Conservation (phyloP, 2,888 invertebrate species). For the Limnephilus rhombicus region DNA sequence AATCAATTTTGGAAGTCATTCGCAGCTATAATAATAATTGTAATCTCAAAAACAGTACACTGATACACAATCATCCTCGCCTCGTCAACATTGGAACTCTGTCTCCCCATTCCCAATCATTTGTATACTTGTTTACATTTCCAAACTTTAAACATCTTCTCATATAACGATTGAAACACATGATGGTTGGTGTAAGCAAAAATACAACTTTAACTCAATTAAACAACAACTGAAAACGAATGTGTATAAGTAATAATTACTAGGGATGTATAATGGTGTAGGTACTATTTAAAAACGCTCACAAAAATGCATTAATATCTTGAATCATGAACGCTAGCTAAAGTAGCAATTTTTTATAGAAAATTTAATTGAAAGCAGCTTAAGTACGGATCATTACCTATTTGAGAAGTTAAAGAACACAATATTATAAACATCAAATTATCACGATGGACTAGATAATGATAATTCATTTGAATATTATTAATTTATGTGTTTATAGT, state of each 20-base stretch:
- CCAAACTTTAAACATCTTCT: not conserved
- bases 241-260: constrained; percentile 22
- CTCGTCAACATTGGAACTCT: not conserved
- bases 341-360: not conserved
- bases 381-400: not conserved
- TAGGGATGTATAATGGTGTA: not conserved
- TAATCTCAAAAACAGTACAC: not conserved
- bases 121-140: not conserved
- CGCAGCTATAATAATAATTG: not conserved
- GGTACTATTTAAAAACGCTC: not conserved
- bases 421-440: not conserved
- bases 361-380: not conserved
- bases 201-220: not conserved
- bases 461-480: not conserved
- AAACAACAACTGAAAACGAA: constrained; percentile 16
- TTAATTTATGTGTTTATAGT: not conserved
- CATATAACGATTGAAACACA: not conserved
- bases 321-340: not conserved
- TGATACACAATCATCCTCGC: not conserved
- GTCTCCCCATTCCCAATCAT: not conserved
- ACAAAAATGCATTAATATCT: constrained; percentile 6
- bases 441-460: not conserved
- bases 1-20: constrained; percentile 1
- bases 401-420: not conserved
- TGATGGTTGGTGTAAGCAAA: not conserved